Base-by-base conservation (phyloP, 2,113 vertebrate species). In the Tinamus guttatus region DNA sequence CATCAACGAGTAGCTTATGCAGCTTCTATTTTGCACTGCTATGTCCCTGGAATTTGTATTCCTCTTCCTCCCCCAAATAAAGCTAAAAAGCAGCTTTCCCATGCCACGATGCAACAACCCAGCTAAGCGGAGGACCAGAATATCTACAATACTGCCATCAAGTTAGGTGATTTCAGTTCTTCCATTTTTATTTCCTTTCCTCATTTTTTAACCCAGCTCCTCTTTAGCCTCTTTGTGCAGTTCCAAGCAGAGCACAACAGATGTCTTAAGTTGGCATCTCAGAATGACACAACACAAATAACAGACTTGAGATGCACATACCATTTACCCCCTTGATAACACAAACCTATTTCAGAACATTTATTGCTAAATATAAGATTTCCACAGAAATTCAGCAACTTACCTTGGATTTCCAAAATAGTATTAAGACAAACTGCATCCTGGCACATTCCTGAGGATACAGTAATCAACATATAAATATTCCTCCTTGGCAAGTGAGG, bases 291-390 rank as follows among this genome's bases (percentile, higher is more conserved):
- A 69, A 41, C 3, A 32, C 30, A 34, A 64, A 22, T 10, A 51
- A 25, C 6, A 5, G 10, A 82, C 13, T 25, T 38, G 14, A 36
- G 60, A 22, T 36, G 22, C 34, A 62, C 24, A 63, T 38, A 63
- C 2, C 2, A 40, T 70, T 83, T 45, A 36, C 1, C 2, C 3
- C 17, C 60, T 0, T 67, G 49, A 47, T 17, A 86, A 11, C 7
- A 43, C 63, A 78, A 8, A 87, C 13, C 5, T 40, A 2, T 28
- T 64, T 63, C 51, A 81, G 30, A 38, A 85, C 41, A 67, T 15
- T 1, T 24, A 20, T 17, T 45, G 13, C 11, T 75, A 56, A 69
- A 54, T 2, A 27, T 54, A 56, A 30, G 27, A 56, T 32, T 18
- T 62, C 22, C 21, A 20, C 4, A 38, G 45, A 76, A 82, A 76